These are phyloP conservation scores for Peribatodes rhomboidaria DNA, from an alignment of 2,888 invertebrate species.

Conservation along the genomic window DNA sequence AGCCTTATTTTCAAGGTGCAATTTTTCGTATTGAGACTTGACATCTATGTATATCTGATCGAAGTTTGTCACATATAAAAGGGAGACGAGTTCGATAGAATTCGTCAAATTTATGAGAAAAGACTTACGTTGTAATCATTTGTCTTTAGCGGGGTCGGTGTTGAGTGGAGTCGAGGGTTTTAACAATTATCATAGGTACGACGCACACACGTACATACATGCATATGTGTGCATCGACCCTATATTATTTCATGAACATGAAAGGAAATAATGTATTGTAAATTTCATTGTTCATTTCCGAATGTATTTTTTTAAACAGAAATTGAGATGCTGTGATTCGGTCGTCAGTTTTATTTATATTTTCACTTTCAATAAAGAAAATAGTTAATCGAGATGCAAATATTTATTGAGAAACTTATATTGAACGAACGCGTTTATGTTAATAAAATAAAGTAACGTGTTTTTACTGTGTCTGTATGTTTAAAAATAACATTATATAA, in stretches of 20 bases:
- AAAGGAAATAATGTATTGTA: neutral
- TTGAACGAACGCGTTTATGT: slow-evolving; percentile 49
- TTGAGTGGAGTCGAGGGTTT: neutral
- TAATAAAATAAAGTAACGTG: slow-evolving; percentile 44
- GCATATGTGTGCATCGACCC: neutral
- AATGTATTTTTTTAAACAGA: neutral
- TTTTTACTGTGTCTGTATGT: slow-evolving; percentile 59
- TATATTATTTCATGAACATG: neutral
- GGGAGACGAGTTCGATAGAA: no score
- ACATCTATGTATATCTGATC: no score
- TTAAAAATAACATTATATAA: slow-evolving; percentile 34
- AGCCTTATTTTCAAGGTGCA: no score
- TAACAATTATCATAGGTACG: neutral
- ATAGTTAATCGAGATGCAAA: slow-evolving; percentile 44
- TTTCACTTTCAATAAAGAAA: slow-evolving; percentile 6
- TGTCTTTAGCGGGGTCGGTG: neutral
- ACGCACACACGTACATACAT: neutral
- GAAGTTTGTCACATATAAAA: no score
- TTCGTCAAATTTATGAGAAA: no score
- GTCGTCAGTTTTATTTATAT: slow-evolving; percentile 18
- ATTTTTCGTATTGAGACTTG: no score
- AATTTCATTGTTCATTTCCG: neutral
- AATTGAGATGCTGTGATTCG: slow-evolving; percentile 5
- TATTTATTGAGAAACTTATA: slow-evolving; percentile 46
- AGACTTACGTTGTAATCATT: neutral